Percentiles rank a stretch among this genome's conserved stretches.
phyloP scores from a whole-genome alignment of 1,140 invertebrate genomes.

The Bombus confusus region DNA sequence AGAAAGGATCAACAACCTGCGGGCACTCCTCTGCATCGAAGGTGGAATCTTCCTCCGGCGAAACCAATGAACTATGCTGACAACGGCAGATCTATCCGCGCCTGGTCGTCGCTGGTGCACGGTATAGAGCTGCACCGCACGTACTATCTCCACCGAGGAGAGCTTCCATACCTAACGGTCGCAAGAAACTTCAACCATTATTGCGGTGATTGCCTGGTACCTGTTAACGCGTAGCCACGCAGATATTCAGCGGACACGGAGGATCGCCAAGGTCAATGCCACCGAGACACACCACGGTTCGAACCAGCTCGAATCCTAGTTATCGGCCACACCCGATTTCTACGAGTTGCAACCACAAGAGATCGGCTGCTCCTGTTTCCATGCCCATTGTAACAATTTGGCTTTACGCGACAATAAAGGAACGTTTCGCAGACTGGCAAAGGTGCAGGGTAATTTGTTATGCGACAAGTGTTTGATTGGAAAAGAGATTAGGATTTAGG shows the following conservation, averaged over 20 bases:
- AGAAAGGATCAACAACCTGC: slow-evolving; percentile 76
- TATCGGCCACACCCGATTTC: slow-evolving; percentile 69
- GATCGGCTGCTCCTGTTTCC: neutral
- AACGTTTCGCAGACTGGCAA: neutral
- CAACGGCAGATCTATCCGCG: slow-evolving; percentile 66
- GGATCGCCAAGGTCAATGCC: slow-evolving; percentile 75
- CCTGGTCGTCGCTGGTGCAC: slow-evolving; percentile 39
- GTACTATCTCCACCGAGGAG: slow-evolving; percentile 43
- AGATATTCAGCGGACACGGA: slow-evolving; percentile 55
- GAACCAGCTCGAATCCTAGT: slow-evolving; percentile 64
- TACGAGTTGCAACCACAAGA: neutral
- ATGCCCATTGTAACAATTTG: neutral
- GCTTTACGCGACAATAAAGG: neutral
- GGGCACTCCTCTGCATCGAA: slow-evolving; percentile 66
- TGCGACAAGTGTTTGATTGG: neutral
- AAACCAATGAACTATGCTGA: slow-evolving; percentile 62
- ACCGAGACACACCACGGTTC: slow-evolving; percentile 52
- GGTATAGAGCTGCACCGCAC: slow-evolving; percentile 14
- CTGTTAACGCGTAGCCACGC: slow-evolving; percentile 67
- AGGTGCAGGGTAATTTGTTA: neutral
- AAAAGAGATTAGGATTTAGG: no score
- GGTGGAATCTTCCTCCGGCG: slow-evolving; percentile 55
- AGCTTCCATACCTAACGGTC: slow-evolving; percentile 70
- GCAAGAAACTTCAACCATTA: slow-evolving; percentile 66
- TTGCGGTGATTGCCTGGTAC: slow-evolving; percentile 67